Evolutionary conservation across 2,888 invertebrate species (phyloP), one percentile per base, ranked within the genome.

Genomic region (Apamea crenata): DNA sequence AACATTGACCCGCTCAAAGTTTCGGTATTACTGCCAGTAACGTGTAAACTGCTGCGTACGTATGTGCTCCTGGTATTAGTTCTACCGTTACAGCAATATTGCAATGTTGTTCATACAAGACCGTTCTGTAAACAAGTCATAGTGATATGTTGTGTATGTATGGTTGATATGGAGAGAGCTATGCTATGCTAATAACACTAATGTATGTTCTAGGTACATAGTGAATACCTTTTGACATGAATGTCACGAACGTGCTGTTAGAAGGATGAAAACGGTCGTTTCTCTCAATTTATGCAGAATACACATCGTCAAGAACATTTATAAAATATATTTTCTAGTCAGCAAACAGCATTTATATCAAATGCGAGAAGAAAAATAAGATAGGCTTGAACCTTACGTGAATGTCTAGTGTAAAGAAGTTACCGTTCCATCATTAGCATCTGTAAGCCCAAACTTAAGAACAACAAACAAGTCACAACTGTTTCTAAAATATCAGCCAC

Each of bases 401-500:
- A 25, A 32, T 3, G 16, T 32, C 6, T 25, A 47, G 2, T 4
- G 8, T 74, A 10, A 16, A 25, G 5, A 77, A 72, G 50, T 59
- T 50, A 21, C 18, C n/a, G 18, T n/a, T 59, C 18, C 12, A 25
- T 36, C 53, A 71, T 67, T 61, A 61, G 21, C 79, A 61, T 53
- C 18, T 67, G 32, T 61, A 78, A 71, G 21, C 47, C 7, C 25
- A 44, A 67, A 44, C 36, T n/a, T 53, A 32, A 59, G 50, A 78
- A 71, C 66, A 70, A 78, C 36, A 79, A 69, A 50, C 59, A 83
- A 79, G 67, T 79, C 6, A 14, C 44, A 78, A 77, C 36, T 84
- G 66, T 36, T 84, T 68, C 21, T 56, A n/a, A 63, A 72, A 79
- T 47, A 71, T 47, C 53, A 32, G 61, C 63, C 67, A 63, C 16